These are phyloP conservation scores for Eugnorisma glareosa DNA, from an alignment of 2,888 invertebrate species.

Conservation along the genomic window DNA sequence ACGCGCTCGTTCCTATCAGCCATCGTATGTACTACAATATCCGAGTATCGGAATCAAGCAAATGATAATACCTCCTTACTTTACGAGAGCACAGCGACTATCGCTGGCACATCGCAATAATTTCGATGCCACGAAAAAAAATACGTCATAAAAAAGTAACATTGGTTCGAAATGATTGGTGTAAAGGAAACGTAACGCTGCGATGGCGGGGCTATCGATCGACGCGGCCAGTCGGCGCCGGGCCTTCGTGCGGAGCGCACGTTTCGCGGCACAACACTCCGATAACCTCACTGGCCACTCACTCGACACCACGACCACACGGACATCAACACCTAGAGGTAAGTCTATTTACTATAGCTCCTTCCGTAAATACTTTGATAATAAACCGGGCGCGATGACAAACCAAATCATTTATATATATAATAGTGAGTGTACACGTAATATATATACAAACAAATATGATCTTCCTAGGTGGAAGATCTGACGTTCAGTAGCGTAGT, in stretches of 20 bases:
- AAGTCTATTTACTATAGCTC: slow-evolving; percentile 49
- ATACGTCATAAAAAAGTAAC: slow-evolving; percentile 60
- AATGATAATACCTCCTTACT: slow-evolving; percentile 38
- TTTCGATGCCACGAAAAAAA: slow-evolving; percentile 52
- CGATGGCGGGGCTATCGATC: slow-evolving; percentile 87
- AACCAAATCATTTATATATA: slow-evolving; percentile 10
- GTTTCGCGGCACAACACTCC: slow-evolving; percentile 70
- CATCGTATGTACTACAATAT: not conserved
- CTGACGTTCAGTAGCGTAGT: slow-evolving; percentile 1
- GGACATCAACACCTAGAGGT: slow-evolving; percentile 55
- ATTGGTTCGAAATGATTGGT: slow-evolving; percentile 66
- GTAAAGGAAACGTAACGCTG: slow-evolving; percentile 83
- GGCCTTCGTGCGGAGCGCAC: slow-evolving; percentile 80
- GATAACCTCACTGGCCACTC: slow-evolving; percentile 66
- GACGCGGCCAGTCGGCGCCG: slow-evolving; percentile 87
- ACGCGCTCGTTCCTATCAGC: slow-evolving; percentile 1
- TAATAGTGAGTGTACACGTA: slow-evolving; percentile 48
- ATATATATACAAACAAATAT: slow-evolving; percentile 65
- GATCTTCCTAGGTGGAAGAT: slow-evolving; percentile 51
- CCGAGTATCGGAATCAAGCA: slow-evolving; percentile 1
- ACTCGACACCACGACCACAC: slow-evolving; percentile 52
- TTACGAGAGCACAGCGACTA: slow-evolving; percentile 29
- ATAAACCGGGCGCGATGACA: slow-evolving; percentile 14
- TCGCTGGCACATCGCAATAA: slow-evolving; percentile 52
- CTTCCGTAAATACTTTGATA: not conserved